Evolutionary conservation across 2,888 invertebrate species (phyloP), one percentile per base, ranked within the genome.

Genomic region (Agrotis ipsilon): DNA sequence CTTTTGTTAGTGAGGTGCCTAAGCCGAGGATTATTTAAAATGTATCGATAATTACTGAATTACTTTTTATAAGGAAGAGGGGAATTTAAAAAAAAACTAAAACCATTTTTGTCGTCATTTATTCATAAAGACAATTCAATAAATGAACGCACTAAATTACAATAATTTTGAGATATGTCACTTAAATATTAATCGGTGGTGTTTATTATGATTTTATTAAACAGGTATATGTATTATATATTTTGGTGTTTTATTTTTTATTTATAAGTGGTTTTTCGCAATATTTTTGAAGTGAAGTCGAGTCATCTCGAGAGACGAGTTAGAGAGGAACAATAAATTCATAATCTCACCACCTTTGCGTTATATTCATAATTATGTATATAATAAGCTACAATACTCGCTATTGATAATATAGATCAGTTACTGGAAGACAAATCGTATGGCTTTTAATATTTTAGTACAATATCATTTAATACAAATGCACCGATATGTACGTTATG

Each of bases 351-450:
- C 94, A 93, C 92, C 78, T 90, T 88, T 90, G 88, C 68, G 69
- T 87, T 84, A 89, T 89, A 88, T 89, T 86, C 87, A 86, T 92
- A 91, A 91, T 93, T 90, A 94, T 92, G 92, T 94, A 93, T 90
- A 93, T 92, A 93, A 94, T 95, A 95, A 96, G 96, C 95, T 96
- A 95, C 93, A 94, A 94, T 95, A 94, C 91, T 92, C 90, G 89
- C 95, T 96, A 96, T 95, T 94, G 94, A 94, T 92, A 93, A 94
- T 92, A 93, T 94, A 94, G 95, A 94, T 94, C 94, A 95, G 91
- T 96, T 96, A 95, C 93, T 96, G 96, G 96, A 96, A 96, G 96
- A 96, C 96, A 96, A 96, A 94, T 96, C 94, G 96, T 96, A 96
- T 96, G 96, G 96, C 96, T 94, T 96, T 96, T 91, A 93, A 95